Base-by-base conservation (phyloP, 1,140 invertebrate genomes). In the Chionoecetes opilio region DNA sequence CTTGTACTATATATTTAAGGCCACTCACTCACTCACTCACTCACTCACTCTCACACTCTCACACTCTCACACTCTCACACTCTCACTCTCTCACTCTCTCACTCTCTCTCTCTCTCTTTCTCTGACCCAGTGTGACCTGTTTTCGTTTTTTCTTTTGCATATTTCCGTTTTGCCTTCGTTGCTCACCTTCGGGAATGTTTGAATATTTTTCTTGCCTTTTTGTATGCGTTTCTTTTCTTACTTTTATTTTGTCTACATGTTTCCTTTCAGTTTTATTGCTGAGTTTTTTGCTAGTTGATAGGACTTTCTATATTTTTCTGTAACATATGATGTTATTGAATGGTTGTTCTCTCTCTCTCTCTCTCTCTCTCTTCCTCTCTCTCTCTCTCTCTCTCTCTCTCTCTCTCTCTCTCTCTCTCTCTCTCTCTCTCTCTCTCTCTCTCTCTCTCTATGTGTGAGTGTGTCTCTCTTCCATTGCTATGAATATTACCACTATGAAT, bases 331-430 rank as follows among this genome's bases (percentile, higher is more conserved):
- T 11, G 53, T 11, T 75, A 75, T 14, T 14, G n/a, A n/a, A n/a
- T n/a, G 9, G 53, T 75, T 75, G 9, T 75, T 75, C n/a, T n/a
- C n/a, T n/a, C 53, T 75, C n/a, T 75, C 53, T 75, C 53, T 14
- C n/a, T 14, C 53, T 11, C n/a, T 75, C n/a, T 75, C 53, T 14
- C n/a, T 75, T n/a, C n/a, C 53, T 75, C 53, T 75, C 53, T 75
- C 53, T 75, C 53, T 75, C 53, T 75, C 53, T 75, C 53, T 75
- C 53, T 75, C 53, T 75, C 53, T 75, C 53, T 75, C 53, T 75
- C 53, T 75, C 53, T 75, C 53, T 75, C 53, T 75, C 53, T 75
- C 53, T 75, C 53, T 75, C 53, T 75, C 53, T 75, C 53, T 75
- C 53, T 75, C 53, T 75, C 53, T 75, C 53, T 75, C 53, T 75